Conservation (phyloP, 2,113 vertebrate species). For the Vimba vimba region DNA sequence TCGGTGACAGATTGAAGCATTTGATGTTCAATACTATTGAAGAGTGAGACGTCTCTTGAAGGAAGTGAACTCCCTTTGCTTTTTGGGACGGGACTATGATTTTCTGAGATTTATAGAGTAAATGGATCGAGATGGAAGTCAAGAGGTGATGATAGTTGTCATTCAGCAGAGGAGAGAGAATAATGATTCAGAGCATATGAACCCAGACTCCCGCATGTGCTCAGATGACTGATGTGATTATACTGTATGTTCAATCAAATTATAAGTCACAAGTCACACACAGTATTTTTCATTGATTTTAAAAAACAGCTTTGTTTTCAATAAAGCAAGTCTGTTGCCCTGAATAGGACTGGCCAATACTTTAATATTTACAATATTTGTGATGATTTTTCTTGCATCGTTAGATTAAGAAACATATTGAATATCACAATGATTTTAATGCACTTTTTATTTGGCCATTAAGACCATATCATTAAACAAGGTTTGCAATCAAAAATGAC, state of each 20-base stretch:
- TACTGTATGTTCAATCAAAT: no score
- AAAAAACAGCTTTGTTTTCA: neutral
- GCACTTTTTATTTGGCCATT: neutral
- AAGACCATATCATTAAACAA: neutral
- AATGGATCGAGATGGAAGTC: neutral
- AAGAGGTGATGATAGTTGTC: conserved; percentile 2
- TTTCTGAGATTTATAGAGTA: conserved; percentile 20
- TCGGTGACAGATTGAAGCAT: conserved; percentile 3
- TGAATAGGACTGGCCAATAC: neutral
- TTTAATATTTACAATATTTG: no score
- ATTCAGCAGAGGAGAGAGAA: neutral
- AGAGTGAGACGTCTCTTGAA: neutral
- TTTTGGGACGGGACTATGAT: conserved; percentile 12
- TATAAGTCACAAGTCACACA: neutral
- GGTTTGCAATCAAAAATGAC: neutral
- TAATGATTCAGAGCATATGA: neutral
- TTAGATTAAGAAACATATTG: no score
- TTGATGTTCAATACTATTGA: neutral
- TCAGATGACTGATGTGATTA: neutral
- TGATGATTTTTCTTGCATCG: no score
- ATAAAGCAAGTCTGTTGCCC: neutral
- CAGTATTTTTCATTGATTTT: neutral
- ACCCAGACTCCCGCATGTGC: neutral
- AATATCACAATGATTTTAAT: neutral
- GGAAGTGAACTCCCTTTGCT: conserved; percentile 37